Evolutionary conservation across 2,113 vertebrate genomes (phyloP).

Genomic region (Austrofundulus limnaeus): DNA sequence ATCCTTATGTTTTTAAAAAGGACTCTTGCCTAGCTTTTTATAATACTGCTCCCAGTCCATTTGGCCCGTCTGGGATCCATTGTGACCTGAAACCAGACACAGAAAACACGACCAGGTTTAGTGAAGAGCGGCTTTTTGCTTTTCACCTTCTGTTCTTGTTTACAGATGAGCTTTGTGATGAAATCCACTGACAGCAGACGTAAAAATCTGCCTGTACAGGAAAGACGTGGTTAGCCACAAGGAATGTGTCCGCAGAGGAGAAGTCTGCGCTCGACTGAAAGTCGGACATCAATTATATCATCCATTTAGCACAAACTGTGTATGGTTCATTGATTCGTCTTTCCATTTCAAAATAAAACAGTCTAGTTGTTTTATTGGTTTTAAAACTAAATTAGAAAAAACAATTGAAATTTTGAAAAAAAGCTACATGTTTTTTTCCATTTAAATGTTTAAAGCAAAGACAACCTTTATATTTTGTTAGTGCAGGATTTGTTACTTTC

Average conservation of each 20-base stretch:
- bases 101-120: conserved; percentile 53
- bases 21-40: conserved; percentile 74
- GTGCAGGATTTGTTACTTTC: no score
- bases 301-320: background rate
- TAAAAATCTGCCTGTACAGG: conserved; percentile 26
- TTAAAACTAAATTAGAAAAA: no score
- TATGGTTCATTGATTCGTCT: no score
- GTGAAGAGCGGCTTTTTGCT: conserved; percentile 19
- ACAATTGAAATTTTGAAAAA: no score
- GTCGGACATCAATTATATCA: background rate
- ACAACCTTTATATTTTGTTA: no score
- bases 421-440: no score
- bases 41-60: conserved; percentile 80
- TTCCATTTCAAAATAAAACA: no score
- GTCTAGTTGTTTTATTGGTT: no score
- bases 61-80: conserved; percentile 77
- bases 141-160: conserved; percentile 19
- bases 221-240: conserved; percentile 34
- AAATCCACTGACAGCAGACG: conserved; percentile 42
- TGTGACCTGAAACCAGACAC: conserved; percentile 80
- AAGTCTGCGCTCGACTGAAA: background rate
- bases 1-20: conserved; percentile 32
- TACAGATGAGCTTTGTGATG: conserved; percentile 28
- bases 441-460: no score
- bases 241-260: background rate